Percentiles rank a stretch among this genome's conserved stretches.
Conservation (phyloP, 2,113 vertebrate genomes). For the Nothobranchius furzeri region DNA sequence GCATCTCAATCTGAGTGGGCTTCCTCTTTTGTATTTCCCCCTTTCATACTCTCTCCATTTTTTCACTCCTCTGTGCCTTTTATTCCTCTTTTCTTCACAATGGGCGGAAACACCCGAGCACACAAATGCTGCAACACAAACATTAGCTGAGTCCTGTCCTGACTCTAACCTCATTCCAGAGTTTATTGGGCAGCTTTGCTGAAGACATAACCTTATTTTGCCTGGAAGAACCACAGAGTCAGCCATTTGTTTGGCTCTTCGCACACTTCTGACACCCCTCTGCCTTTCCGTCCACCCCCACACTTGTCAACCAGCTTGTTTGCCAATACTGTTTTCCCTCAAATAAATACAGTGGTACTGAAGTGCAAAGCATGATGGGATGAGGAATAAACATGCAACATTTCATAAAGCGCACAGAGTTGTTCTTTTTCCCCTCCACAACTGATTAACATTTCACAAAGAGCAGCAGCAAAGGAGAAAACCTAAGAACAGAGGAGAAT, state of each 20-base stretch:
- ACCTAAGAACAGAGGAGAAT: background rate
- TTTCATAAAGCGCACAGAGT: background rate
- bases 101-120: conserved; percentile 2
- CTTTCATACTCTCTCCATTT: conserved; percentile 20
- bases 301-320: conserved; percentile 28
- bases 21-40: background rate
- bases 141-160: conserved; percentile 56
- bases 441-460: conserved; percentile 1
- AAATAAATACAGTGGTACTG: too few species aligned
- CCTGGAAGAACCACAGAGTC: conserved; percentile 64
- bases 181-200: conserved; percentile 67
- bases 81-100: conserved; percentile 12
- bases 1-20: conserved; percentile 20
- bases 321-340: conserved; percentile 16
- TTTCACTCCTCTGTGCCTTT: background rate
- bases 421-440: background rate
- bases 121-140: conserved; percentile 32
- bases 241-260: conserved; percentile 68
- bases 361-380: background rate
- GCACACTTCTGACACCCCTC: conserved; percentile 23
- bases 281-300: conserved; percentile 14
- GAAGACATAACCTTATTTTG: conserved; percentile 70
- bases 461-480: too few species aligned
- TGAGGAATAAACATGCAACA: background rate
- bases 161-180: conserved; percentile 72